phyloP scores from a whole-genome alignment of 2,888 invertebrate species.

The Cerceris rybyensis region DNA sequence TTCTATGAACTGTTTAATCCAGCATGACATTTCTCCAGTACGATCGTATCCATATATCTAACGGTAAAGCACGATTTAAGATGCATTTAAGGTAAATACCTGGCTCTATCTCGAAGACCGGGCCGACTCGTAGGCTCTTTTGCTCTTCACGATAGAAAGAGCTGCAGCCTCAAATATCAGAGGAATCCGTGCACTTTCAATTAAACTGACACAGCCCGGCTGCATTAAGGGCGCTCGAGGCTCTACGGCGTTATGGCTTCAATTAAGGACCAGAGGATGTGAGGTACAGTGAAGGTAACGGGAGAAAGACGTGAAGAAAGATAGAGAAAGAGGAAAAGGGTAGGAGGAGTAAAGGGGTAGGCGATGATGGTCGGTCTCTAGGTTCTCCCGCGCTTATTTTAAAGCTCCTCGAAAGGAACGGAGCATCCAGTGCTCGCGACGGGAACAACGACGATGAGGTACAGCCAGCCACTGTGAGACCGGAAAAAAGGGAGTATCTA shows the following conservation, averaged over 20 bases:
- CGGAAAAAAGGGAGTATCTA: slow-evolving; percentile 44
- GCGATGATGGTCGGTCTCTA: slow-evolving; percentile 23
- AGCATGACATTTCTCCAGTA: background rate
- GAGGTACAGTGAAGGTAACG: slow-evolving; percentile 8
- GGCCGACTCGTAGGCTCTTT: slow-evolving; percentile 31
- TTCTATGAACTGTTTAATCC: background rate
- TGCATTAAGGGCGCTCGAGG: slow-evolving; percentile 61
- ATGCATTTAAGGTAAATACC: slow-evolving; percentile 57
- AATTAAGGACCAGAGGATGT: slow-evolving; percentile 60
- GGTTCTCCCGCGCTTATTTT: slow-evolving; percentile 51
- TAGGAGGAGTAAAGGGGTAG: background rate
- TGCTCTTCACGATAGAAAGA: slow-evolving; percentile 29
- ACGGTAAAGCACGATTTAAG: slow-evolving; percentile 44
- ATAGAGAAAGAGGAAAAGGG: background rate
- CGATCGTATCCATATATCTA: background rate
- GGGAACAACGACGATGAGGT: slow-evolving; percentile 33
- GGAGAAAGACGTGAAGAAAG: slow-evolving; percentile 17
- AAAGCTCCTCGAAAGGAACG: slow-evolving; percentile 53
- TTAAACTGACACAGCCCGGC: slow-evolving; percentile 66
- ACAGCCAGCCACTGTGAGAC: slow-evolving; percentile 20
- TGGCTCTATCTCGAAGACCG: slow-evolving; percentile 27
- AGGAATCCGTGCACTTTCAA: slow-evolving; percentile 69
- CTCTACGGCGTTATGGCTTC: slow-evolving; percentile 56
- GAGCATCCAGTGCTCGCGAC: slow-evolving; percentile 38
- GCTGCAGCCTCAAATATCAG: slow-evolving; percentile 55